Base-by-base conservation (phyloP, 1,140 invertebrate species). In the Psix sp. region DNA sequence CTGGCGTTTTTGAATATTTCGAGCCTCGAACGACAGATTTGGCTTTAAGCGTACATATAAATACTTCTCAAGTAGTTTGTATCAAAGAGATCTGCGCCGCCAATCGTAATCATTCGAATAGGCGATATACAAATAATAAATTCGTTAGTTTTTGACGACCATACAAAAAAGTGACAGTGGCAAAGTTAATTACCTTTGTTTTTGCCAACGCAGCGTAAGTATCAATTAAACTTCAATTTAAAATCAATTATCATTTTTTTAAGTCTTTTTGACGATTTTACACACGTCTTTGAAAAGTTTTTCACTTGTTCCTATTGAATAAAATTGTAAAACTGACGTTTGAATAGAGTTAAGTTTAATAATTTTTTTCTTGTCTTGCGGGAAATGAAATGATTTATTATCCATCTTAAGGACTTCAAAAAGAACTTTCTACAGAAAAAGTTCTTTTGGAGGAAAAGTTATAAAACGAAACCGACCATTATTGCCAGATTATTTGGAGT, bases 101-200 rank as follows among this genome's bases (percentile, higher is more conserved):
- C 15, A 15, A 65, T 54, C 60, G 39, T 65, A n/a, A n/a, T n/a
- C n/a, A n/a, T n/a, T n/a, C n/a, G n/a, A n/a, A 54, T 24, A 63
- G 52, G 36, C 10, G 45, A 9, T 26, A 20, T 4, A 4, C 21
- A 10, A 63, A 52, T 43, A 14, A 63, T 45, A 16, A 62, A 35
- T 62, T 18, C 51, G 38, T 26, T 11, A 46, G 17, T 24, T 51
- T 57, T 26, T 56, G 2, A 5, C 9, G 16, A 6, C 15, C 6
- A 6, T 21, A 31, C 18, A 42, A 5, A 5, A 17, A 39, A 39
- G 39, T n/a, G n/a, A n/a, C n/a, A n/a, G n/a, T n/a, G n/a, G 20
- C 20, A 52, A 49, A 31, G 21, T 31, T 36, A 9, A 49, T 36
- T 1, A 3, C 5, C 6, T 1, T 5, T 10, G 7, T 36, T 9